Evolutionary conservation across 1,140 invertebrate genomes (phyloP).

Genomic region (Homarus americanus): DNA sequence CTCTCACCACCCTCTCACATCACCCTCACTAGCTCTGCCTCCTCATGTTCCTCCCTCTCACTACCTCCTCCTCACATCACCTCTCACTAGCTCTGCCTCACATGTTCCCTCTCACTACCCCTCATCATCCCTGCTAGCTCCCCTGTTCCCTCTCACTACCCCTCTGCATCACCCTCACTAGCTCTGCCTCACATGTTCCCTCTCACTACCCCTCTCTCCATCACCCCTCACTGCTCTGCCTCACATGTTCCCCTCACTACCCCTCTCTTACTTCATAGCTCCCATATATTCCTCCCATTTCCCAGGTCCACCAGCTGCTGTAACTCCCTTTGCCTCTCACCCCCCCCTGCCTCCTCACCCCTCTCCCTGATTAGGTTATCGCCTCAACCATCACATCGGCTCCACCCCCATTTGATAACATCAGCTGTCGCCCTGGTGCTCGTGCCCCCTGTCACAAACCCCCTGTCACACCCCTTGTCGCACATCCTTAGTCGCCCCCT

Average conservation of each 20-base stretch:
- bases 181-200: not conserved
- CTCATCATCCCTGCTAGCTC: not conserved
- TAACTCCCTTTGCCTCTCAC: too few species aligned
- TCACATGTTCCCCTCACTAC: not conserved
- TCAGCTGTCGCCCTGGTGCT: too few species aligned
- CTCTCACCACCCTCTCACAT: not conserved
- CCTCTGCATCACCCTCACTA: not conserved
- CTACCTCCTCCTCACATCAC: not conserved
- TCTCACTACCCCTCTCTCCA: not conserved
- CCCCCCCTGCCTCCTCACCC: too few species aligned
- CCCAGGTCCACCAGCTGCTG: too few species aligned
- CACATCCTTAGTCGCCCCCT: too few species aligned
- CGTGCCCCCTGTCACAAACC: too few species aligned
- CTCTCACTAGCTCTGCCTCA: not conserved
- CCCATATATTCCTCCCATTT: too few species aligned
- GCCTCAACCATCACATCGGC: too few species aligned
- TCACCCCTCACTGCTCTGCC: not conserved
- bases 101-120: not conserved
- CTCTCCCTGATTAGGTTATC: too few species aligned
- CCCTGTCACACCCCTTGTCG: too few species aligned
- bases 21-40: not conserved
- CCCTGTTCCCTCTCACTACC: not conserved
- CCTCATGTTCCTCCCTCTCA: not conserved
- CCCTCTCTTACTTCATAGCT: too few species aligned
- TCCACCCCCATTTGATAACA: too few species aligned